These are phyloP conservation scores for Microplitis deprimator DNA, from an alignment of 2,888 invertebrate genomes.

Conservation along the genomic window DNA sequence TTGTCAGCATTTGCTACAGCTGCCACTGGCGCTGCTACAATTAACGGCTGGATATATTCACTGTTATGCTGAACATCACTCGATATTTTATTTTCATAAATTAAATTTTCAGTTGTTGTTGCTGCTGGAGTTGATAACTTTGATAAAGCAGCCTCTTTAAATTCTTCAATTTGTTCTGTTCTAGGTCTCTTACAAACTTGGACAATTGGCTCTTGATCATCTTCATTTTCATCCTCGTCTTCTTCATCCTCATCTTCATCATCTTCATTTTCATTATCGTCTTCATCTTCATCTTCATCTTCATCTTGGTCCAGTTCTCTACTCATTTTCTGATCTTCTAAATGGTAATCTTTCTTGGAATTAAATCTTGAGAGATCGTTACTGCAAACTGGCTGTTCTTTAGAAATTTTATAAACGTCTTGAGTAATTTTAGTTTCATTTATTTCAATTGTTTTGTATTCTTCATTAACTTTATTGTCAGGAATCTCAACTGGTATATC, in stretches of 20 bases:
- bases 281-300: too few relatives aligned
- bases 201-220: conserved; percentile 38
- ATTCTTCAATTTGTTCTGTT: conserved; percentile 43
- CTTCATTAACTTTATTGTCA: neutral
- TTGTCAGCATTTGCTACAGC: neutral
- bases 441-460: neutral
- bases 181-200: conserved; percentile 50
- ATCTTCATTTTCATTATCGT: too few relatives aligned
- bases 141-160: conserved; percentile 32
- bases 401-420: neutral
- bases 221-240: conserved; percentile 34
- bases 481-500: neutral
- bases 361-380: conserved; percentile 7
- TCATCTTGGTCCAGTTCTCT: too few relatives aligned
- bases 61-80: conserved; percentile 36
- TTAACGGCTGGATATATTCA: neutral
- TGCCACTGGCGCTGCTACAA: neutral
- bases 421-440: neutral
- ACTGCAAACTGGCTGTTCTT: neutral
- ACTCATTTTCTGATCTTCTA: too few relatives aligned
- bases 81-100: conserved; percentile 38
- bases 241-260: too few relatives aligned
- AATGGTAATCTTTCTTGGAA: conserved; percentile 35
- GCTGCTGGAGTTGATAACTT: conserved; percentile 35
- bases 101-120: conserved; percentile 30